These are phyloP conservation scores for Nycticebus coucang DNA, from an alignment of 2,113 vertebrate genomes.

Conservation along the genomic window DNA sequence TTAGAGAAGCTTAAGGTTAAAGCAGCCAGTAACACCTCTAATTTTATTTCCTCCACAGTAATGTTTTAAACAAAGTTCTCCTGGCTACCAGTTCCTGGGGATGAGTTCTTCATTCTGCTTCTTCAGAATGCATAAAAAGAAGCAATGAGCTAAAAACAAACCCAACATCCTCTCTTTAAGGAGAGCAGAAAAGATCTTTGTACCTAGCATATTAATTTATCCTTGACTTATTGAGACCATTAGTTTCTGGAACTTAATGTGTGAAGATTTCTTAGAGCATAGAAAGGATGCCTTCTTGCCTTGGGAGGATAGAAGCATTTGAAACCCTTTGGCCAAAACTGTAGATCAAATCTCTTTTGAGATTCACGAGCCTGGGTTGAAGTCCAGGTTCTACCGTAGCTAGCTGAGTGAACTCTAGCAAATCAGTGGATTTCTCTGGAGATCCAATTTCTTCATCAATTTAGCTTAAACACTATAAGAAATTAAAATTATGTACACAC, in stretches of 20 bases:
- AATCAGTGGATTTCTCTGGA: neutral
- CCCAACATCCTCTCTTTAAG: neutral
- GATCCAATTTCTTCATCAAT: neutral
- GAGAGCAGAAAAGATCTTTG: slow-evolving; percentile 18
- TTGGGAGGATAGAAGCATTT: neutral
- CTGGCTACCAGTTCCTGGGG: neutral
- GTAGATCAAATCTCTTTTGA: slow-evolving; percentile 1
- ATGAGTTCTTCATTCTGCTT: neutral
- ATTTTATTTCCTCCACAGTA: slow-evolving; percentile 38
- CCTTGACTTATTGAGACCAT: neutral
- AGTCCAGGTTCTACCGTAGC: neutral
- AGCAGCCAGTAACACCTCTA: neutral
- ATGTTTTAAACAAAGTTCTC: slow-evolving; percentile 20
- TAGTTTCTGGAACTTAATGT: slow-evolving; percentile 18
- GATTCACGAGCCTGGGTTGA: neutral
- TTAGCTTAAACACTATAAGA: neutral
- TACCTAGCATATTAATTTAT: neutral
- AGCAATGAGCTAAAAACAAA: neutral
- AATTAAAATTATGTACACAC: neutral
- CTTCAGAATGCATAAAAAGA: neutral
- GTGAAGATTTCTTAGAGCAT: neutral
- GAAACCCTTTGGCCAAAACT: neutral
- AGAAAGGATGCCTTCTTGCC: neutral
- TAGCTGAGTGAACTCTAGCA: neutral
- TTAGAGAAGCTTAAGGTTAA: slow-evolving; percentile 37